phyloP scores from a whole-genome alignment of 2,797 vertebrate species.

The Pantherophis vulpinus region DNA sequence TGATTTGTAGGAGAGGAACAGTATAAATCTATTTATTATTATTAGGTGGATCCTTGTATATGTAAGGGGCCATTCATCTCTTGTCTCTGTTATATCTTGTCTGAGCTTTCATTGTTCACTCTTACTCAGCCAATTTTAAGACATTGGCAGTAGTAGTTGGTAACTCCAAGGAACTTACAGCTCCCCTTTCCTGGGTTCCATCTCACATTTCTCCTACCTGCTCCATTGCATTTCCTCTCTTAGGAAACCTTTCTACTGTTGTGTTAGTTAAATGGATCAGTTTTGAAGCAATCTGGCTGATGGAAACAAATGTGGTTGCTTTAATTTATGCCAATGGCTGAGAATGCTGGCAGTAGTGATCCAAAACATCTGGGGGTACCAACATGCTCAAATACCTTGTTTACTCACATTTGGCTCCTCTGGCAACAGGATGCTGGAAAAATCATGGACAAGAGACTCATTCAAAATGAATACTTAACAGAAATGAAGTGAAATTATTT shows the following conservation, averaged over 20 bases:
- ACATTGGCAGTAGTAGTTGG: background rate
- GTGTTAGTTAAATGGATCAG: background rate
- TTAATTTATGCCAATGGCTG: background rate
- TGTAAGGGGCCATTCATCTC: background rate
- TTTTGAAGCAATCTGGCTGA: background rate
- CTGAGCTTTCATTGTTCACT: background rate
- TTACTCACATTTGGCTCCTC: background rate
- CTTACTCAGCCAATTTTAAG: background rate
- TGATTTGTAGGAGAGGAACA: background rate
- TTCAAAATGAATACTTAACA: background rate
- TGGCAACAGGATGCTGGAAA: background rate
- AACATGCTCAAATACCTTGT: background rate
- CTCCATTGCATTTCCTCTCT: background rate
- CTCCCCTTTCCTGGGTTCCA: background rate
- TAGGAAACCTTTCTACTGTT: background rate
- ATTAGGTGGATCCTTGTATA: background rate
- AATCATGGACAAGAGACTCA: too few species aligned
- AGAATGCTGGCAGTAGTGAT: background rate
- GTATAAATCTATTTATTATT: background rate
- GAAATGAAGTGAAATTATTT: background rate
- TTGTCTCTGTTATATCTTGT: background rate
- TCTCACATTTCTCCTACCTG: background rate
- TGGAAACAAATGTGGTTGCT: background rate
- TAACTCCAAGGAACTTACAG: background rate
- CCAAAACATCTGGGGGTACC: background rate